Base-by-base conservation (phyloP, 1,140 invertebrate species). In the Bombus soroeensis region DNA sequence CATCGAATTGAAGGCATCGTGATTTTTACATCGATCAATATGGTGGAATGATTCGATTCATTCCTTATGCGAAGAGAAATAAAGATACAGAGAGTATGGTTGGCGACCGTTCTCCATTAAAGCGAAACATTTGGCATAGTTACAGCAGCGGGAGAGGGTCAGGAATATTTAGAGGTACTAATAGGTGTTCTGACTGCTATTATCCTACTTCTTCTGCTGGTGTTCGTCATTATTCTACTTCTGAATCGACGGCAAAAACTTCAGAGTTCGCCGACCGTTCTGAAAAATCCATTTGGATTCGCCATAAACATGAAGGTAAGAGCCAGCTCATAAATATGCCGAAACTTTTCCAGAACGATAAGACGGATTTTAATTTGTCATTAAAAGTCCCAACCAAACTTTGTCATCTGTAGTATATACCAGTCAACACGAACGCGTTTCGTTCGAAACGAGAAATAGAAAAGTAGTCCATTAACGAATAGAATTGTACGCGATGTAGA, bases 141-240 rank as follows among this genome's bases (percentile, higher is more conserved):
- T 92, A 96, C 96, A 87, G 96, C 96, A 28, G 92, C 95, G 74
- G 95, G 96, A 92, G 96, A 96, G 81, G 96, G 96, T 84, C 96
- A 97, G 87, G 96, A 96, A 81, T 96, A 97, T 92, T 96, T 97
- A 62, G 97, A 97, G 91, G 96, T 97, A 78, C 95, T 97, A 76
- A 97, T 97, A 86, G 97, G 97, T 39, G 97, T 97, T 15, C 93
- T 97, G 79, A 97, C 97, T 59, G 97, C 97, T 41, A 96, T 97
- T 83, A 97, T 97, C 91, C 95, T 97, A n/a, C 93, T 97, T 28
- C 93, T 97, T 59, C 92, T 97, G 18, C 93, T 97, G 32, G 96
- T 97, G 76, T 97, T 97, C 92, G 95, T 97, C 64, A 95, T 97
- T 71, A 96, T 97, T 81, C 94, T 97, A 74, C 94, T 97, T 71